These are phyloP conservation scores for Myotis davidii DNA, from an alignment of 2,113 vertebrate species.

Conservation along the genomic window DNA sequence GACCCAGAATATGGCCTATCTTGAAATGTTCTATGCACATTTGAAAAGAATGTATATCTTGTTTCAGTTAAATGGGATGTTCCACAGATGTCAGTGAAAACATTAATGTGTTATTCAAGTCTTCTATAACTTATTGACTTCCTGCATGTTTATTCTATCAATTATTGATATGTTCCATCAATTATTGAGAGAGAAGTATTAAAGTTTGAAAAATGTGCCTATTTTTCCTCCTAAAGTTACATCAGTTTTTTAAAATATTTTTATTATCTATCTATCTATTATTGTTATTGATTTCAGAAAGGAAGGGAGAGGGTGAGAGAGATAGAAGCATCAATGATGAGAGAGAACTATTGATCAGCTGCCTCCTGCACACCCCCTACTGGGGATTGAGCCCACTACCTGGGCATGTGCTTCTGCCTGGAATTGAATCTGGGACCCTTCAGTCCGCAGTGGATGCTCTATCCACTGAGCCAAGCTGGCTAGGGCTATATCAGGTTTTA, in stretches of 20 bases:
- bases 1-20: background rate
- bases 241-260: background rate
- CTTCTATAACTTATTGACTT: background rate
- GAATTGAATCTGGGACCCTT: too few species aligned
- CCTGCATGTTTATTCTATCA: background rate
- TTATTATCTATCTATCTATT: too few species aligned
- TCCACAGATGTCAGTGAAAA: background rate
- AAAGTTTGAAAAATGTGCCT: background rate
- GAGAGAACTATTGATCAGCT: too few species aligned
- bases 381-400: too few species aligned
- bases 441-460: too few species aligned
- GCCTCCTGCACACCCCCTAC: too few species aligned
- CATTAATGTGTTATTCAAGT: background rate
- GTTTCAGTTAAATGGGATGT: background rate
- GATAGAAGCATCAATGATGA: too few species aligned
- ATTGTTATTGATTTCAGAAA: too few species aligned
- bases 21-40: background rate
- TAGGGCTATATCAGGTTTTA: background rate
- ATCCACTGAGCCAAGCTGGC: too few species aligned
- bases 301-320: too few species aligned
- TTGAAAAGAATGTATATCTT: background rate
- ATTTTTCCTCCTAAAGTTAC: background rate
- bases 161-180: background rate
- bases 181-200: background rate
- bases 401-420: too few species aligned